These are phyloP conservation scores for Yoshiicerus persimilis DNA, from an alignment of 1,140 invertebrate species.

Conservation along the genomic window DNA sequence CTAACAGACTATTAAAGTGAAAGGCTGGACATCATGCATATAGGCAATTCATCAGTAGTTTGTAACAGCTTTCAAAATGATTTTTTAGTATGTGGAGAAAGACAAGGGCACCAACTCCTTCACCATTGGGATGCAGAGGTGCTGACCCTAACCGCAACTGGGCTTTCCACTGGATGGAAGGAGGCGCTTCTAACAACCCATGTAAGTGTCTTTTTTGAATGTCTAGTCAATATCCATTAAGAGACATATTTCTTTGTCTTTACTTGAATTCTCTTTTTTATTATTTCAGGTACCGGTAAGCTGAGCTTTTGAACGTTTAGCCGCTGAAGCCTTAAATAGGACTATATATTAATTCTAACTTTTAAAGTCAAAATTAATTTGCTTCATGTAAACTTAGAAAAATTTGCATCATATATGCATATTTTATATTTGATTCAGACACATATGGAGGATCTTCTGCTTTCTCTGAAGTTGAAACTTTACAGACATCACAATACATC, in stretches of 20 bases:
- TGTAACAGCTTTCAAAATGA: no score
- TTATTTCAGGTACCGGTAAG: background rate
- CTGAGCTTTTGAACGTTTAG: background rate
- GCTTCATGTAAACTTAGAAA: no score
- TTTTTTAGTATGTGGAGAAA: constrained; percentile 49
- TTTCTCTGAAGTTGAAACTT: constrained; percentile 91
- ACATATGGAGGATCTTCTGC: constrained; percentile 56
- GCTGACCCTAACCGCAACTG: constrained; percentile 81
- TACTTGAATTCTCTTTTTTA: background rate
- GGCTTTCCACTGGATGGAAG: constrained; percentile 70
- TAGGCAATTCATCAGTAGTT: no score
- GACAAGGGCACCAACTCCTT: constrained; percentile 54
- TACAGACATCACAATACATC: constrained; percentile 62
- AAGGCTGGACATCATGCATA: no score
- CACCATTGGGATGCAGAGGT: constrained; percentile 50
- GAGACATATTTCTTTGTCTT: background rate
- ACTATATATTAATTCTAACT: background rate
- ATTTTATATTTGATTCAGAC: constrained; percentile 60
- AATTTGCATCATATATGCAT: no score
- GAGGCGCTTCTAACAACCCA: background rate
- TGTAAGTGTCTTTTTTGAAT: background rate
- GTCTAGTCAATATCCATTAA: no score
- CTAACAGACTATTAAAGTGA: constrained; percentile 18
- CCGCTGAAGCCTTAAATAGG: background rate
- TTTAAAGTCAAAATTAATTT: no score